Base-by-base conservation (phyloP, 1,140 invertebrate genomes). In the Sycophaga agraensis region DNA sequence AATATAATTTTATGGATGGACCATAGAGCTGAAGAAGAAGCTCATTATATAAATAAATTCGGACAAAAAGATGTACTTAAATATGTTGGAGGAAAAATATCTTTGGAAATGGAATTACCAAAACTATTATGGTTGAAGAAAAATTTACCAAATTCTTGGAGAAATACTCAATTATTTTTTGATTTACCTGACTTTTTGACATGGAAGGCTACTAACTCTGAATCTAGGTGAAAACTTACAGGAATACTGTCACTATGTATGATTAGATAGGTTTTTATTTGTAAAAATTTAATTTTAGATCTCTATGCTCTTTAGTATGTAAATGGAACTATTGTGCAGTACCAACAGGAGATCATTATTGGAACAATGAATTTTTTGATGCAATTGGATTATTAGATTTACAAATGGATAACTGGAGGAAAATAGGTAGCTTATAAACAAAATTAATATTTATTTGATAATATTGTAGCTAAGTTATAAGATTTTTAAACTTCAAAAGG, bases 1-100 rank as follows among this genome's bases (percentile, higher is more conserved):
- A 96, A 98, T 79, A 84, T 98, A 22, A 92, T 98, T 31, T 87
- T 98, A 78, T 99, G 96, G 96, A 91, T 98, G 93, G 96, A 99
- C 76, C 96, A 98, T 73, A 82, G 96, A 68, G 96, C 96, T 2
- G 80, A 85, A 17, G 74, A 85, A 43, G 91, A 98, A 83, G 91
- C 94, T 0, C 84, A 88, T 16, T 79, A 86, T 17, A 97, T 98
- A 12, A 98, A 97, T 75, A 82, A 80, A 26, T 86, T 85, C 0
- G 79, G 86, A 16, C 90, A 97, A 81, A n/a, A n/a, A n/a, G 71
- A 84, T 21, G 85, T 96, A 9, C 82, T 98, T 0, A 84, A 89
- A 64, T 93, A 90, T 81, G 91, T 96, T 7, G 96, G 96, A 8
- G 94, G 94, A 1, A 90, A 88, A 76, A 89, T 98, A 8, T 98